A percentile compares a stretch with the other conserved stretches of the same genome.
These are phyloP conservation scores for Peromyscus aztecus DNA, from an alignment of 2,797 vertebrate genomes.

Conservation along the genomic window DNA sequence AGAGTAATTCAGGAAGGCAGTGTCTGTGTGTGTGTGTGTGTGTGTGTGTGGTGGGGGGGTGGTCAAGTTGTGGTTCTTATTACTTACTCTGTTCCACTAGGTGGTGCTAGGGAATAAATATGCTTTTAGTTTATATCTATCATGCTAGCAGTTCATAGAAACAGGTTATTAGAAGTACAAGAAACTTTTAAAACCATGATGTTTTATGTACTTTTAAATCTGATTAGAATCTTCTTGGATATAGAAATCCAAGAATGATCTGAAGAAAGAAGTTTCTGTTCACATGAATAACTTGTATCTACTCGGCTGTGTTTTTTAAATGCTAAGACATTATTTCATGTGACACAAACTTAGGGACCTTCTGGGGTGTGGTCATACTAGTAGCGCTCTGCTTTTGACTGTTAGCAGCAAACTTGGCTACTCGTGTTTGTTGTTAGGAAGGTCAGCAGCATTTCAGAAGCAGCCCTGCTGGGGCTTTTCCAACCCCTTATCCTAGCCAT, in stretches of 20 bases:
- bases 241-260: not conserved
- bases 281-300: not conserved
- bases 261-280: conserved; percentile 1
- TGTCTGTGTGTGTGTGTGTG: not conserved
- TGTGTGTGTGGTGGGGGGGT: not conserved
- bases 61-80: not conserved
- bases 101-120: conserved; percentile 82
- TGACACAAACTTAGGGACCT: not conserved
- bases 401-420: not conserved
- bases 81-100: conserved; percentile 84
- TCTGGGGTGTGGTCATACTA: not conserved
- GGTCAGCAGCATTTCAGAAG: not conserved
- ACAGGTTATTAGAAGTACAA: not conserved
- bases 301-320: not conserved
- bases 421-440: conserved; percentile 14
- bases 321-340: conserved; percentile 24
- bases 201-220: not conserved
- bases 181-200: conserved; percentile 43
- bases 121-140: conserved; percentile 42
- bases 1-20: not conserved
- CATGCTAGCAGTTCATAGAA: conserved; percentile 23
- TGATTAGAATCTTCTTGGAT: conserved; percentile 7
- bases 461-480: not conserved
- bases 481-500: not conserved
- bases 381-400: not conserved